These are phyloP conservation scores for Barbus barbus DNA, from an alignment of 2,113 vertebrate species.

Conservation along the genomic window DNA sequence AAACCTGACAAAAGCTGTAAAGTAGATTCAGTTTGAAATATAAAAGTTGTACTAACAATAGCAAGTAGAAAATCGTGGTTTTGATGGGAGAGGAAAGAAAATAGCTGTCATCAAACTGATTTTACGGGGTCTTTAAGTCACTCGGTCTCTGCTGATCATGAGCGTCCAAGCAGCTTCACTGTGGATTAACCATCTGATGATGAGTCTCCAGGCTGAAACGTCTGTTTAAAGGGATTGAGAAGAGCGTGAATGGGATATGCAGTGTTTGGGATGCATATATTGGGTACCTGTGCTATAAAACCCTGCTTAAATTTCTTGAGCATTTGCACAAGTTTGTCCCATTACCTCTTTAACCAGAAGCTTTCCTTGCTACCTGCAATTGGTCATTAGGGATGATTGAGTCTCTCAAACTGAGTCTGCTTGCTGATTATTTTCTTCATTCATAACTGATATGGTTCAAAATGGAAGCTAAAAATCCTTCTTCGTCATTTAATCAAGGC, in stretches of 20 bases:
- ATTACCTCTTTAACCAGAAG: background rate
- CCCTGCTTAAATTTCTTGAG: background rate
- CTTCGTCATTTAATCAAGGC: background rate
- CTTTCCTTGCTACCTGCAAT: background rate
- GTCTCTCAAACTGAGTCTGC: background rate
- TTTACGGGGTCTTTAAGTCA: background rate
- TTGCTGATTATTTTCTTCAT: background rate
- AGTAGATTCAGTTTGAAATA: background rate
- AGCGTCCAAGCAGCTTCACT: background rate
- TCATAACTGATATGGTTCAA: background rate
- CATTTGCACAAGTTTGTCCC: background rate
- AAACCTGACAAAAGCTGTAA: background rate
- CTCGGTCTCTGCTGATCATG: too few species aligned
- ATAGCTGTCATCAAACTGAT: background rate
- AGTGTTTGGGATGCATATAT: background rate
- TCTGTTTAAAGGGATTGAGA: conserved; percentile 16
- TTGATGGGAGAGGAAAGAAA: background rate
- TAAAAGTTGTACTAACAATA: background rate
- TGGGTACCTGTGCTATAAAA: background rate
- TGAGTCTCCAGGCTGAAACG: background rate
- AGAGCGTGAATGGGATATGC: background rate
- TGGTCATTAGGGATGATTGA: background rate
- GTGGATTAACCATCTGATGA: too few species aligned
- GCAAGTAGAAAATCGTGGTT: background rate
- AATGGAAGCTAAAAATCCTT: background rate